Conservation (phyloP, 2,888 invertebrate genomes). For the Stratiomys singularior region DNA sequence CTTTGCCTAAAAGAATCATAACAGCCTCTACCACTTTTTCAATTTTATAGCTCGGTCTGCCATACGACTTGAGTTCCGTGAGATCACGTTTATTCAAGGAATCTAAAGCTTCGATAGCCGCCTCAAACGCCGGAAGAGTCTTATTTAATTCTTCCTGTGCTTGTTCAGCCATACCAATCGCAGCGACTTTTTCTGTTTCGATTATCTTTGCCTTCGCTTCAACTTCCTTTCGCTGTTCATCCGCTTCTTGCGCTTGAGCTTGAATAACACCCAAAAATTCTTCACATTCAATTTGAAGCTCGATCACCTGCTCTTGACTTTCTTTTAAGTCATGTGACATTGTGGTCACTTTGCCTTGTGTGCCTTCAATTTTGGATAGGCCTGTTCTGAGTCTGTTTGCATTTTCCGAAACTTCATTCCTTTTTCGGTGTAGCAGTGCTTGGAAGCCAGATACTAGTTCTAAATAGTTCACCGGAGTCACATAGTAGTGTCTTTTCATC, state of each 20-base stretch:
- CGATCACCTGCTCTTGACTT: slow-evolving; percentile 76
- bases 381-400: slow-evolving; percentile 86
- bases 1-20: slow-evolving; percentile 77
- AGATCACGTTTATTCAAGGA: slow-evolving; percentile 87
- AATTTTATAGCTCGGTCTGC: slow-evolving; percentile 85
- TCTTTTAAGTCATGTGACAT: slow-evolving; percentile 86
- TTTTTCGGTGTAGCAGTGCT: slow-evolving; percentile 77
- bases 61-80: slow-evolving; percentile 90
- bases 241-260: slow-evolving; percentile 82
- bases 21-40: slow-evolving; percentile 92
- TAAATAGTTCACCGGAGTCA: slow-evolving; percentile 88
- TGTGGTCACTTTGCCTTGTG: slow-evolving; percentile 79
- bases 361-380: slow-evolving; percentile 87
- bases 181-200: slow-evolving; percentile 81
- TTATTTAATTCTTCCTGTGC: slow-evolving; percentile 85
- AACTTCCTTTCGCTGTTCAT: slow-evolving; percentile 81
- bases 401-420: slow-evolving; percentile 75
- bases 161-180: slow-evolving; percentile 82
- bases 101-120: slow-evolving; percentile 80
- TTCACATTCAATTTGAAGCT: slow-evolving; percentile 85
- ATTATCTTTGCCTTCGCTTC: slow-evolving; percentile 79
- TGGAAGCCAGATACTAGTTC: slow-evolving; percentile 87
- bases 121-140: slow-evolving; percentile 88
- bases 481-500: slow-evolving; percentile 85
- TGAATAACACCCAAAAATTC: slow-evolving; percentile 85